Conservation (phyloP, 1,140 invertebrate species). For the Sycobia sp. region DNA sequence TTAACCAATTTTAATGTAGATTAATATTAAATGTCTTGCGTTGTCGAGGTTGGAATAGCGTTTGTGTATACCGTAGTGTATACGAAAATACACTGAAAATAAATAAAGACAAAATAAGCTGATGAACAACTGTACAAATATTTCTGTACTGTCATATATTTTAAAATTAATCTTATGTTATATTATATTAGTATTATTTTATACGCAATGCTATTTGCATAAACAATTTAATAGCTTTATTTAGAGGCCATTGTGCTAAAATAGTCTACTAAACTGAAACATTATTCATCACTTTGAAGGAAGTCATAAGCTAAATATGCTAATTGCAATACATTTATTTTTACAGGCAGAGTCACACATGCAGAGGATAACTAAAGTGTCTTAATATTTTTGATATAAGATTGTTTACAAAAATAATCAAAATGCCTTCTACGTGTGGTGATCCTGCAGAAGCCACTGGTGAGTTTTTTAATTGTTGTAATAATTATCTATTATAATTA, state of each 20-base stretch:
- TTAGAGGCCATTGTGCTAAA: neutral
- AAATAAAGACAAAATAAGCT: no score
- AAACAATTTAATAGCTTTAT: neutral
- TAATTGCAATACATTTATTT: neutral
- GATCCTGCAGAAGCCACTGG: constrained; percentile 49
- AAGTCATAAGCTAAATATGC: no score
- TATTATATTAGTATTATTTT: no score
- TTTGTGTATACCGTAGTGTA: no score
- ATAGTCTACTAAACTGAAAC: neutral
- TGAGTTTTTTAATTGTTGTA: constrained; percentile 29
- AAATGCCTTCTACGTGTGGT: constrained; percentile 55
- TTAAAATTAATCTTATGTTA: no score
- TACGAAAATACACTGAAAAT: no score
- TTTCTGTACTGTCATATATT: no score
- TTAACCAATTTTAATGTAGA: neutral
- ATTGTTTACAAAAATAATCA: constrained; percentile 27
- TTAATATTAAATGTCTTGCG: neutral
- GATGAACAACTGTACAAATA: no score
- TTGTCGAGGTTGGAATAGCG: neutral
- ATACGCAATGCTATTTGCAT: no score
- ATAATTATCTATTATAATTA: constrained; percentile 3
- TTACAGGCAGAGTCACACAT: neutral
- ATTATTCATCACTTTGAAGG: neutral
- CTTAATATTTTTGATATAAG: constrained; percentile 1
- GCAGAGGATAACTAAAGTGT: constrained; percentile 2